Evolutionary conservation across 2,113 vertebrate genomes (phyloP).

Genomic region (Clinocottus analis): DNA sequence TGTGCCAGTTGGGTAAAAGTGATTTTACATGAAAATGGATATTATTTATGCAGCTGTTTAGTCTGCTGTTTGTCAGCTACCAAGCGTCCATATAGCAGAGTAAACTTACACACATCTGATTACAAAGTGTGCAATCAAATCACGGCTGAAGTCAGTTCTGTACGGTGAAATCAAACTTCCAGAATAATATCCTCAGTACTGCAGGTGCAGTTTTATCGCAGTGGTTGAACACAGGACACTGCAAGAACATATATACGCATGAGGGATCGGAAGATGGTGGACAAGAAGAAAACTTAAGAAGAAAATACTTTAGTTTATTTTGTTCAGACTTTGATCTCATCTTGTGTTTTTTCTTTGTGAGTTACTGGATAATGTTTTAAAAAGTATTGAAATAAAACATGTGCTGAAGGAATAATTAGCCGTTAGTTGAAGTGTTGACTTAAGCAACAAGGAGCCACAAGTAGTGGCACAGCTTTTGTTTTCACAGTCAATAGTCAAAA

Average conservation of each 20-base stretch:
- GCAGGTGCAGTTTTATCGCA: background rate
- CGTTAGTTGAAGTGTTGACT: conserved; percentile 2
- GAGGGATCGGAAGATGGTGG: background rate
- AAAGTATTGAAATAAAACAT: background rate
- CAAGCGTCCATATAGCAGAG: conserved; percentile 6
- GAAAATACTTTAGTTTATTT: background rate
- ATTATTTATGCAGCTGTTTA: conserved; percentile 67
- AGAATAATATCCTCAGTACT: background rate
- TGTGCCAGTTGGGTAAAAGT: conserved; percentile 60
- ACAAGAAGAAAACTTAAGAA: background rate
- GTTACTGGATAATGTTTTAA: background rate
- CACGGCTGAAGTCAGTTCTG: background rate
- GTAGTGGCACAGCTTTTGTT: background rate
- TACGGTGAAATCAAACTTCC: conserved; percentile 2
- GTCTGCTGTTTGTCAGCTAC: conserved; percentile 53
- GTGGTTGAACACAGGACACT: background rate
- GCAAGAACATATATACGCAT: background rate
- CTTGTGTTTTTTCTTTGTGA: conserved; percentile 8
- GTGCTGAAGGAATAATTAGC: conserved; percentile 7
- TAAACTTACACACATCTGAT: conserved; percentile 37
- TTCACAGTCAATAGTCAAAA: background rate
- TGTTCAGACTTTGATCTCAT: background rate
- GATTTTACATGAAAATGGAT: conserved; percentile 62
- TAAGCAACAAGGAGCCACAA: background rate
- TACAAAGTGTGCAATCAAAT: conserved; percentile 14